Evolutionary conservation across 2,113 vertebrate species (phyloP).

Genomic region (Salminus brasiliensis): DNA sequence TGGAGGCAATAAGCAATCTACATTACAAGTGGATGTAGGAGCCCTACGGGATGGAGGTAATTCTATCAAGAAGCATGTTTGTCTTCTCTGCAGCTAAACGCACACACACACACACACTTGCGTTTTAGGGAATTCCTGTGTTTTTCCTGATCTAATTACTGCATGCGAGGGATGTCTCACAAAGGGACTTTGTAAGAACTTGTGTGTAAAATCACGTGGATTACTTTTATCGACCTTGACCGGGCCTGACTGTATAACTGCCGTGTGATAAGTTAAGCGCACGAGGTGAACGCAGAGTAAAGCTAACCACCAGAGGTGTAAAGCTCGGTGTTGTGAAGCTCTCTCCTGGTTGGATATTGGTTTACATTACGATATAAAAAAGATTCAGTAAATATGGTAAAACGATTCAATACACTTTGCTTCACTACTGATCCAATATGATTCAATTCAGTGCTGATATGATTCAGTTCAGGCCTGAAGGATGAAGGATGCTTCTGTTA

Average conservation of each 20-base stretch:
- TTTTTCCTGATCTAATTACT: slow-evolving; percentile 28
- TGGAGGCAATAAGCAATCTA: slow-evolving; percentile 13
- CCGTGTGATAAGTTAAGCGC: neutral
- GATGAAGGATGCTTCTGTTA: too few relatives aligned
- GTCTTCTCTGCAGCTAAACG: slow-evolving; percentile 10
- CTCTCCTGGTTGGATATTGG: too few relatives aligned
- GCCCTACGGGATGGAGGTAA: neutral
- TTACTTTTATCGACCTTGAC: neutral
- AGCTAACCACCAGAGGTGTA: too few relatives aligned
- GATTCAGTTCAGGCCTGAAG: too few relatives aligned
- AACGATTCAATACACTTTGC: too few relatives aligned
- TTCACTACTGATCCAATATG: too few relatives aligned
- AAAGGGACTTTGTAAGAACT: neutral
- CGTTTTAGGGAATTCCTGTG: slow-evolving; percentile 1
- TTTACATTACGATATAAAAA: too few relatives aligned
- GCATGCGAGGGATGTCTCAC: neutral
- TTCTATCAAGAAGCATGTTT: slow-evolving; percentile 27
- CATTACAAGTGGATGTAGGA: neutral
- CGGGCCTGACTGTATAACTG: neutral
- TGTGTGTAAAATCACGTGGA: neutral
- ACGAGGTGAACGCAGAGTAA: neutral
- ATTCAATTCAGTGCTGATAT: too few relatives aligned
- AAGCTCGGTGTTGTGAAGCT: too few relatives aligned
- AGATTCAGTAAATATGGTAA: too few relatives aligned
- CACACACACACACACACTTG: slow-evolving; percentile 13